Base-by-base conservation (phyloP, 2,797 vertebrate genomes). In the Gouania willdenowi region DNA sequence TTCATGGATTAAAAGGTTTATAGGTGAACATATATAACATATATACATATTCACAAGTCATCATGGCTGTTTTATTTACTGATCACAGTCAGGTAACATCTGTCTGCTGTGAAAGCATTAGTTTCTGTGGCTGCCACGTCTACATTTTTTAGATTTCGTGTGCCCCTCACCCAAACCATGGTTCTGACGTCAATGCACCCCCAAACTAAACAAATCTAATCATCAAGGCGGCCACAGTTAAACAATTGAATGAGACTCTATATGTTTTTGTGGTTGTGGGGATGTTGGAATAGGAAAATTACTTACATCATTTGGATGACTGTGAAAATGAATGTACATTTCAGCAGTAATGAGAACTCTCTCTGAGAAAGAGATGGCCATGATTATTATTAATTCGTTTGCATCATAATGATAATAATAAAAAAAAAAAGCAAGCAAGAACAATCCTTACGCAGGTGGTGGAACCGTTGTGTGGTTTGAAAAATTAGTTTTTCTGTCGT, bases 241-340 rank as follows among this genome's bases (percentile, higher is more conserved):
- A 74, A 63, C 74, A 51, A 57, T 36, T 26, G 19, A 6, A 61
- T 70, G 67, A 76, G 70, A 30, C 42, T 49, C 43, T 47, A 29
- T 69, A 65, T 75, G 56, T 75, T 73, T 70, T 77, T 30, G 54
- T 58, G 56, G 42, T 59, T 76, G 66, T 38, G 36, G 35, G n/a
- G 27, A n/a, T 31, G n/a, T n/a, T n/a, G n/a, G n/a, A n/a, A n/a
- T n/a, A n/a, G n/a, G n/a, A 51, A 26, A 21, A 38, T 51, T 31
- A 28, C 49, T 63, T 67, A 71, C 17, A 55, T 75, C 54, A 62
- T 71, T 47, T 62, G 34, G 22, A 19, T 35, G 36, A 41, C 33
- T 66, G 49, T 67, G 56, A 61, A 45, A 62, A 67, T 30, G 21
- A 34, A 68, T 75, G 54, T 79, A 77, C 79, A 73, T 83, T 80